Conservation (phyloP, 2,113 vertebrate species). For the Caracal caracal region DNA sequence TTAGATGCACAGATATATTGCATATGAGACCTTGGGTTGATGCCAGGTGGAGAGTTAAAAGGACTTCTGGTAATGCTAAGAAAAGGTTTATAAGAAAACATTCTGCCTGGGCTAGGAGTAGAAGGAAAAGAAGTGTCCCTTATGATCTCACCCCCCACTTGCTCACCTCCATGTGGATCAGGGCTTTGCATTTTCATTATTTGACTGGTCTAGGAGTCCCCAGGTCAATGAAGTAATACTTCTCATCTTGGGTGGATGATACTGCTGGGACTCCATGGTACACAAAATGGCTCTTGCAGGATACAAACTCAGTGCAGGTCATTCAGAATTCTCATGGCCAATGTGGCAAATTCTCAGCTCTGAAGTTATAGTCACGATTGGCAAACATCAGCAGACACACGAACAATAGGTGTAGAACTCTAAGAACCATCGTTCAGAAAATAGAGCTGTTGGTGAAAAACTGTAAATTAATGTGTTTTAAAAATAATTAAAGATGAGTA, state of each 20-base stretch:
- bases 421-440: conserved; percentile 17
- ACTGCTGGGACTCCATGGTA: background rate
- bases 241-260: background rate
- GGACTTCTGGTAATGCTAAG: background rate
- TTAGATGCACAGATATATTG: background rate
- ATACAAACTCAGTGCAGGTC: background rate
- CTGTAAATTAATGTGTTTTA: background rate
- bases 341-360: background rate
- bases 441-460: background rate
- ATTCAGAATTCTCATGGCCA: background rate
- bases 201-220: background rate
- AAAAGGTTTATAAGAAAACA: background rate
- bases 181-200: background rate
- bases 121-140: background rate
- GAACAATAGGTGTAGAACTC: background rate
- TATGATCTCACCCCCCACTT: background rate
- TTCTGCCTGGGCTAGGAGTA: background rate
- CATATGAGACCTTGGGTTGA: background rate
- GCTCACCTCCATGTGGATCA: background rate
- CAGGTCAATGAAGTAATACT: background rate
- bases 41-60: background rate
- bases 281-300: background rate
- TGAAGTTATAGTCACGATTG: background rate
- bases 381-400: background rate
- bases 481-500: background rate